Base-by-base conservation (phyloP, 2,888 invertebrate species). In the Xanthostigma xanthostigma region DNA sequence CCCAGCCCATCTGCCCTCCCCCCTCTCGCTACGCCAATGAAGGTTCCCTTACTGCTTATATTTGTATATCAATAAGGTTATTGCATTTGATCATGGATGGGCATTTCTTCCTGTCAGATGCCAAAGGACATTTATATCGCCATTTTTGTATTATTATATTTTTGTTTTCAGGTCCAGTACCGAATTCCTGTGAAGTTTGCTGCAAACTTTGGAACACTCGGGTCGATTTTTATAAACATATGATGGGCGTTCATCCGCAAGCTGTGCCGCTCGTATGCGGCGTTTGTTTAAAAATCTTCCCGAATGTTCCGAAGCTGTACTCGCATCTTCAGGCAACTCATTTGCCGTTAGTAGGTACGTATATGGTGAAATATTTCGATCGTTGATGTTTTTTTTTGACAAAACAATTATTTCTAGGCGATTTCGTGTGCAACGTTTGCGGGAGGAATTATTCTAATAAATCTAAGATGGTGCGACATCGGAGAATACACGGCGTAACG, bases 201-300 rank as follows among this genome's bases (percentile, higher is more conserved):
- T 70, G 71, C 0, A 70, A 71, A 54, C 54, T 71, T 40, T 71
- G 70, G 70, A 66, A 68, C 38, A 68, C 68, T 41, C 62, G 70
- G n/a, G 69, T 70, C 6, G 71, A 71, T 54, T 71, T 69, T 53
- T 71, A 70, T 66, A 71, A 71, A 47, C 71, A 71, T 49, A 68
- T 70, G 46, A 70, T 71, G 70, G 70, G 71, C 9, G 70, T 71
- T 2, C 71, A 71, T 51, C 61, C 70, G 3, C 68, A 70, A 43
- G 68, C 66, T 17, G 66, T 71, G 35, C 70, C 70, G 3, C 58
- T 68, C 36, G 67, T 70, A 5, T 71, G 71, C 51, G 71, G 71
- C 2, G 69, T 71, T 35, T 71, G 71, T 48, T 57, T 71, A 6
- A 71, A 71, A 57, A 66, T 71, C 36, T 69, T 70, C 50, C 62